Evolutionary conservation across 2,888 invertebrate species (phyloP).

Genomic region (Gymnosoma rotundatum): DNA sequence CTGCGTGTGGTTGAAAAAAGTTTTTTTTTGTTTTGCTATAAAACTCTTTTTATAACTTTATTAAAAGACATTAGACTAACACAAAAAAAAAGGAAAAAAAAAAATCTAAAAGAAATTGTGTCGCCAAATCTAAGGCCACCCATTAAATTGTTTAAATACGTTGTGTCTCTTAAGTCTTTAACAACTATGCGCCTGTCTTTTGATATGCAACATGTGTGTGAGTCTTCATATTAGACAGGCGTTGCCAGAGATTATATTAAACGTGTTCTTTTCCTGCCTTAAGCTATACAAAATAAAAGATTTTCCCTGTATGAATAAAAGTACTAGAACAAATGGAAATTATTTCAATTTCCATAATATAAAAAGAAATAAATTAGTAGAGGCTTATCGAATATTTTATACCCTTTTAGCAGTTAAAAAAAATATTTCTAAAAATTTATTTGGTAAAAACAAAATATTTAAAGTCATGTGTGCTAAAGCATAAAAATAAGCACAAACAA

Average conservation of each 20-base stretch:
- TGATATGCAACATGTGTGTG: constrained; percentile 18
- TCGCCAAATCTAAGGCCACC: constrained; percentile 68
- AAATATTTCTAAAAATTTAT: too few relatives aligned
- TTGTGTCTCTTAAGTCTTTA: constrained; percentile 23
- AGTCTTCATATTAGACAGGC: constrained; percentile 35
- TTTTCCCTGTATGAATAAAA: constrained; percentile 39
- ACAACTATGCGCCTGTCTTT: constrained; percentile 16
- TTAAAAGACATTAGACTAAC: constrained; percentile 38
- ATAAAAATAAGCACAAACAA: too few relatives aligned
- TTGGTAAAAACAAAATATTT: too few relatives aligned
- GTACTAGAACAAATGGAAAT: constrained; percentile 45
- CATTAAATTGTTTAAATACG: constrained; percentile 59
- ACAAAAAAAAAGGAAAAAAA: background rate
- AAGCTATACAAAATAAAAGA: constrained; percentile 6
- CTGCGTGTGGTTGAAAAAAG: constrained; percentile 48
- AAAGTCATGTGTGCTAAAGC: too few relatives aligned
- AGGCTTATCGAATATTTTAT: background rate
- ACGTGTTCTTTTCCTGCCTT: constrained; percentile 47
- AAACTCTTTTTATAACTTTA: constrained; percentile 42
- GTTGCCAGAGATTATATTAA: constrained; percentile 53
- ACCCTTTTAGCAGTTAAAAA: background rate
- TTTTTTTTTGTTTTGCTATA: constrained; percentile 44
- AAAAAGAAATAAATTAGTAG: background rate
- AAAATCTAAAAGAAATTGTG: constrained; percentile 45
- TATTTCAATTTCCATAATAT: constrained; percentile 39